These are phyloP conservation scores for Pyrrhosoma nymphula DNA, from an alignment of 2,888 invertebrate species.

Conservation along the genomic window DNA sequence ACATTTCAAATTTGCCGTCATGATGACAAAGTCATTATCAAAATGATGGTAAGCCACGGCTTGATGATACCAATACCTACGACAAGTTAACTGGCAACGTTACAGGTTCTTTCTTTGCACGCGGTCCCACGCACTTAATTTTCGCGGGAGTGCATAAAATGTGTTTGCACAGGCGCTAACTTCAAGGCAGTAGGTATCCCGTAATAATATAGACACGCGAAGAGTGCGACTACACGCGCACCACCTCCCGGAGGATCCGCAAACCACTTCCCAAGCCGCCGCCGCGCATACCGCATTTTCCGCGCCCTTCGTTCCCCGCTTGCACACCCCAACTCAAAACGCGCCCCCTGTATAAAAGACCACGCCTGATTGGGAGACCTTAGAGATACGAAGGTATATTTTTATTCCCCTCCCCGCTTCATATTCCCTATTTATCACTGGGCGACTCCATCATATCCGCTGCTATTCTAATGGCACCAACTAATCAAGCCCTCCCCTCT, in stretches of 20 bases:
- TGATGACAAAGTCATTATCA: no score
- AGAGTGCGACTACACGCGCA: not conserved
- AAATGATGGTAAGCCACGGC: no score
- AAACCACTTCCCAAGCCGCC: slow-evolving; percentile 19
- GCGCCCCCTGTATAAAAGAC: not conserved
- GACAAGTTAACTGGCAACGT: no score
- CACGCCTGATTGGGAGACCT: not conserved
- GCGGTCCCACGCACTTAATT: no score
- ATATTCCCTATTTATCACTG: not conserved
- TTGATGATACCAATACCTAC: no score
- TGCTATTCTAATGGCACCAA: slow-evolving; percentile 17
- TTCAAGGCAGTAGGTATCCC: no score
- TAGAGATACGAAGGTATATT: not conserved
- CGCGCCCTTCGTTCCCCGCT: not conserved
- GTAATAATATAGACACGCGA: not conserved
- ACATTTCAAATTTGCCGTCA: no score
- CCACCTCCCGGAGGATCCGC: not conserved
- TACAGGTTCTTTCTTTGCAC: no score
- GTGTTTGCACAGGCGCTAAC: no score
- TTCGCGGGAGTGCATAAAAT: no score
- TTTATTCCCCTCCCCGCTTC: not conserved
- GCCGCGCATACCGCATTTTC: not conserved
- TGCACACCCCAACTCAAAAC: not conserved
- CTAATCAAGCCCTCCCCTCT: slow-evolving; percentile 1
- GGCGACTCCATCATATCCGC: slow-evolving; percentile 19